A percentile compares a stretch with the other conserved stretches of the same genome.
Conservation (phyloP, 2,113 vertebrate genomes). For the Cyprinodon variegatus region DNA sequence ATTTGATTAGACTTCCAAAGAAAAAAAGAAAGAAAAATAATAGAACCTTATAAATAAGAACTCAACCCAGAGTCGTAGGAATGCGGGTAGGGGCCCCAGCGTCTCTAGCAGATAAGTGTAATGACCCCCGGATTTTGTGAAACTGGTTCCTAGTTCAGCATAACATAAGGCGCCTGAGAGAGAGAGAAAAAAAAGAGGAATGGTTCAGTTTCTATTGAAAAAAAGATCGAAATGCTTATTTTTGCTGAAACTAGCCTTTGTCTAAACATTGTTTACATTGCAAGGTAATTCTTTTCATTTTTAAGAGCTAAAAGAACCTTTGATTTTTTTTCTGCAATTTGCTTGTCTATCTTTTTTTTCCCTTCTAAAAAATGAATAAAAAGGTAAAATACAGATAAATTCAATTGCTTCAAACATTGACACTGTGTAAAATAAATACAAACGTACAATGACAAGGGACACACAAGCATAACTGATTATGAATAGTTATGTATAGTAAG, state of each 20-base stretch:
- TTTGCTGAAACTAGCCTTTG: neutral
- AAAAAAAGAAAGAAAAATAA: neutral
- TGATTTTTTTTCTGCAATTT: neutral
- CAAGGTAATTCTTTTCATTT: neutral
- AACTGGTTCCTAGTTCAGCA: constrained; percentile 89
- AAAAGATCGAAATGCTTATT: neutral
- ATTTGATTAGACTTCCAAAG: neutral
- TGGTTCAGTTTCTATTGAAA: neutral
- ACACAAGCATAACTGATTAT: neutral
- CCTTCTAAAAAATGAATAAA: neutral
- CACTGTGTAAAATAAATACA: neutral
- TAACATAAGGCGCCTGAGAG: constrained; percentile 85
- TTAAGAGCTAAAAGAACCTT: too few species aligned
- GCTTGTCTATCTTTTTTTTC: neutral
- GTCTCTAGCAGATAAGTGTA: constrained; percentile 90
- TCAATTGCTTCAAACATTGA: neutral
- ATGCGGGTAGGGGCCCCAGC: constrained; percentile 85
- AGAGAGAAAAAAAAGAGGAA: neutral
- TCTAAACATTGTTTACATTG: neutral
- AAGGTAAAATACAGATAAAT: neutral
- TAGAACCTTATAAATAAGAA: constrained; percentile 84
- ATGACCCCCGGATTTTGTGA: constrained; percentile 88
- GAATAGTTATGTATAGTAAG: too few species aligned
- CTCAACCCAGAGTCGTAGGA: constrained; percentile 87
- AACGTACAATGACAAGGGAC: too few species aligned